These are phyloP conservation scores for Rutpela maculata DNA, from an alignment of 2,888 invertebrate genomes.

Conservation along the genomic window DNA sequence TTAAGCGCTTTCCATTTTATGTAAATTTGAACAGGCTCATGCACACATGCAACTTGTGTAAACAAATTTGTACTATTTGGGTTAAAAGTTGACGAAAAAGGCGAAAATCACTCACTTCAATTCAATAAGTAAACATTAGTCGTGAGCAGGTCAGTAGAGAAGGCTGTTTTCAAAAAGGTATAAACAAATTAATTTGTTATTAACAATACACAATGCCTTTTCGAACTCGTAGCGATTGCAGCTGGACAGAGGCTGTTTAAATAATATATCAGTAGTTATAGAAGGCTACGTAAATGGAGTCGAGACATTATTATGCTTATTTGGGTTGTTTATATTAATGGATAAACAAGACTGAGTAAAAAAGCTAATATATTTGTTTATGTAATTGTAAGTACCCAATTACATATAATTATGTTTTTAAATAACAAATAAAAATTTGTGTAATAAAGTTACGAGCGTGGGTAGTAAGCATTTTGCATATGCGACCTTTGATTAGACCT, in stretches of 20 bases:
- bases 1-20: conserved; percentile 46
- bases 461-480: no score
- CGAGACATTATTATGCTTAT: conserved; percentile 20
- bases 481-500: no score
- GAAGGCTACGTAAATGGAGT: background rate
- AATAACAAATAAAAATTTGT: background rate
- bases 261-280: background rate
- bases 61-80: conserved; percentile 47
- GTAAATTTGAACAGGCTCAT: conserved; percentile 33
- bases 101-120: conserved; percentile 53
- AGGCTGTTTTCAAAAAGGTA: conserved; percentile 12
- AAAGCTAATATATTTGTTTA: conserved; percentile 10
- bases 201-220: conserved; percentile 23
- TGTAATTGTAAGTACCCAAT: conserved; percentile 4
- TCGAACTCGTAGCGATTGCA: background rate
- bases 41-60: conserved; percentile 24
- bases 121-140: conserved; percentile 18
- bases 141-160: conserved; percentile 7
- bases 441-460: background rate
- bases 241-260: background rate
- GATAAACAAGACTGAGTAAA: conserved; percentile 11
- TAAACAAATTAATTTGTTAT: background rate
- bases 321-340: conserved; percentile 19
- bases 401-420: background rate
- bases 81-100: conserved; percentile 55